Evolutionary conservation across 2,888 invertebrate genomes (phyloP).

Genomic region (Diarsia brunnea): DNA sequence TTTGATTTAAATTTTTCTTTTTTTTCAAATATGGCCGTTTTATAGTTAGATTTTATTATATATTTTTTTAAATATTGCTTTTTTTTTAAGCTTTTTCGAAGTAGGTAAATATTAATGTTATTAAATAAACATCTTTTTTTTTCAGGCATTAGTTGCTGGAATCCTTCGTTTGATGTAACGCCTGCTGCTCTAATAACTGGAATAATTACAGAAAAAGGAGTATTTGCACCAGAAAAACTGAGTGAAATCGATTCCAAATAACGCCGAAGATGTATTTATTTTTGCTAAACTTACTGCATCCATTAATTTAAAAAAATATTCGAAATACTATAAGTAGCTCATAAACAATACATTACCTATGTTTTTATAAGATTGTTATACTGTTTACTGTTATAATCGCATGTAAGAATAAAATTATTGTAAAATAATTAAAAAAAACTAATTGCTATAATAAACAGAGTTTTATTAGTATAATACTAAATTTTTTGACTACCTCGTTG

Average conservation of each 20-base stretch:
- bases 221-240: conserved; percentile 92
- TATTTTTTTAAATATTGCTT: background rate
- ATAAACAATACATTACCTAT: conserved; percentile 59
- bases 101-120: background rate
- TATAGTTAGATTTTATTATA: no score
- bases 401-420: conserved; percentile 69
- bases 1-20: background rate
- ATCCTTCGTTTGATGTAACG: conserved; percentile 99
- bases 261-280: conserved; percentile 48
- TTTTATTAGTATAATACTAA: background rate
- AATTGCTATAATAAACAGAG: conserved; percentile 1
- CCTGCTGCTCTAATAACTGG: conserved; percentile 97
- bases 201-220: conserved; percentile 98
- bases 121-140: conserved; percentile 27
- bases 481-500: no score
- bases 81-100: background rate
- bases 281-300: conserved; percentile 50
- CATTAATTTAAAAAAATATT: conserved; percentile 57
- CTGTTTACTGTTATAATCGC: conserved; percentile 69
- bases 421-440: conserved; percentile 41
- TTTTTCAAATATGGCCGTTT: background rate
- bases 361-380: conserved; percentile 70
- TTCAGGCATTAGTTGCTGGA: conserved; percentile 98
- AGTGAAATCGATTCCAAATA: conserved; percentile 74
- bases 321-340: conserved; percentile 62